Conservation (phyloP, 2,888 invertebrate species). For the Drosophila paracracens region DNA sequence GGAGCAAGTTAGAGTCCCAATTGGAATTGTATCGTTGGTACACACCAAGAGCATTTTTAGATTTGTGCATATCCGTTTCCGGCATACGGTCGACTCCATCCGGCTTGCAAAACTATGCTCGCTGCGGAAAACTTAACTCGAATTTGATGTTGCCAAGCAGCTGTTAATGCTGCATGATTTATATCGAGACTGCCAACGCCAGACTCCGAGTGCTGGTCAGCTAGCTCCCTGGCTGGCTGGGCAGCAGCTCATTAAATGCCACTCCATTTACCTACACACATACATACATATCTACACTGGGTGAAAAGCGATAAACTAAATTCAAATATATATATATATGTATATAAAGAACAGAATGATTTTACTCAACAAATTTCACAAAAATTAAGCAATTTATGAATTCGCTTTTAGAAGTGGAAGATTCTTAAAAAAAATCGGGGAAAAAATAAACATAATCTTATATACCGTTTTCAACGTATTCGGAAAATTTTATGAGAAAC, state of each 20-base stretch:
- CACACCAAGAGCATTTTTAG: conserved; percentile 46
- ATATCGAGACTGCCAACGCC: conserved; percentile 58
- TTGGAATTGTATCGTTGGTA: conserved; percentile 66
- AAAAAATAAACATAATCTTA: background rate
- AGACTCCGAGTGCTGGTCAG: conserved; percentile 37
- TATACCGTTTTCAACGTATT: background rate
- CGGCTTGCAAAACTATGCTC: conserved; percentile 40
- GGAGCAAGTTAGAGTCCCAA: conserved; percentile 4
- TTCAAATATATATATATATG: background rate
- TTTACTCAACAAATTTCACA: background rate
- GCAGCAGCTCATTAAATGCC: conserved; percentile 63
- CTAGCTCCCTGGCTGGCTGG: conserved; percentile 2
- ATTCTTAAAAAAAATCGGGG: background rate
- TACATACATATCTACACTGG: background rate
- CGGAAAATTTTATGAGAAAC: background rate
- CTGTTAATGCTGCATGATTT: conserved; percentile 83
- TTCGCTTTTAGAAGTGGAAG: background rate
- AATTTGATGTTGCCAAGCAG: conserved; percentile 82
- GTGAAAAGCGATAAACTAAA: background rate
- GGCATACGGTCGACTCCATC: conserved; percentile 51
- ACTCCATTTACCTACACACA: conserved; percentile 45
- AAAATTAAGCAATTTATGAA: background rate
- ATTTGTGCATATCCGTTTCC: conserved; percentile 60
- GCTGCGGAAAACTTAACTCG: conserved; percentile 76
- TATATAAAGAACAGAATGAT: background rate